phyloP scores from a whole-genome alignment of 2,113 vertebrate genomes.

The Pedionomus torquatus region DNA sequence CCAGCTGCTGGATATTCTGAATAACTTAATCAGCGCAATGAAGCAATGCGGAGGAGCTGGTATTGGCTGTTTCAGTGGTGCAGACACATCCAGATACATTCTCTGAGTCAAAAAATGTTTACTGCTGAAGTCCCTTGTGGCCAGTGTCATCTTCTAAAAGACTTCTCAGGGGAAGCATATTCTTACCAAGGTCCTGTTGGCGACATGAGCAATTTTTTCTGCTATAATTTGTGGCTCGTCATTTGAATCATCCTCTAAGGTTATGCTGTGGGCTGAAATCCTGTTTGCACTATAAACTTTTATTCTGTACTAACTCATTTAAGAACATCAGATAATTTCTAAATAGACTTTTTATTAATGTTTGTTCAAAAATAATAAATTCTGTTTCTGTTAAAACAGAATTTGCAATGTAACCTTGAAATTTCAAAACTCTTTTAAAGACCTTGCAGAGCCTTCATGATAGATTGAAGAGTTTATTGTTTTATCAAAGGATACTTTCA shows the following conservation, averaged over 20 bases:
- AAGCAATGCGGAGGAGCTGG: neutral
- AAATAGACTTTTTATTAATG: conserved; percentile 34
- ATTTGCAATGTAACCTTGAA: conserved; percentile 25
- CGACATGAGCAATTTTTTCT: neutral
- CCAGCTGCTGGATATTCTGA: neutral
- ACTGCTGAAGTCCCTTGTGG: neutral
- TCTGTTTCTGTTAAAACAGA: neutral
- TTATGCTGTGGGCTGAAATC: conserved; percentile 27
- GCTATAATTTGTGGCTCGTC: neutral
- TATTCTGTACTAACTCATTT: conserved; percentile 4
- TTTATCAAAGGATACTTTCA: neutral
- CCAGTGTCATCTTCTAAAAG: conserved; percentile 11
- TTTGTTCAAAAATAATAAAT: conserved; percentile 38
- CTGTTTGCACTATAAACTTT: conserved; percentile 35
- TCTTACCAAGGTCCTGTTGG: conserved; percentile 3
- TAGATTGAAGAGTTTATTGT: neutral
- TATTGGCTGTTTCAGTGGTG: neutral
- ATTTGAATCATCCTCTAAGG: neutral
- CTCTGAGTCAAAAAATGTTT: neutral
- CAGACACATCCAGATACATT: neutral
- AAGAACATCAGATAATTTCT: neutral
- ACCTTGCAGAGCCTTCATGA: neutral
- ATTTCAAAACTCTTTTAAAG: neutral
- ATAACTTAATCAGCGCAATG: neutral
- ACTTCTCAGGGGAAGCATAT: neutral